Base-by-base conservation (phyloP, 2,797 vertebrate genomes). In the Myotis planiceps region DNA sequence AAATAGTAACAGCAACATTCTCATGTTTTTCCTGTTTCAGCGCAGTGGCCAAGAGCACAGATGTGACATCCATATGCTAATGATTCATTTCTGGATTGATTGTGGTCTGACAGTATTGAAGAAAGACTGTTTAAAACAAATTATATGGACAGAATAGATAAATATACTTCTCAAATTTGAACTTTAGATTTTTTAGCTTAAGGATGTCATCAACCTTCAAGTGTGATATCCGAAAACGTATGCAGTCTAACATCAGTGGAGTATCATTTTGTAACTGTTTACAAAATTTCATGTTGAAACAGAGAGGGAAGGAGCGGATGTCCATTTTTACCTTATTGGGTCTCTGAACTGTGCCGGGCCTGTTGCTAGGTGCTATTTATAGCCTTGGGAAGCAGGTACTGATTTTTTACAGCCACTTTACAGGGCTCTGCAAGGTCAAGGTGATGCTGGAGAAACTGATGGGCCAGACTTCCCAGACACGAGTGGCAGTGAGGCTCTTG, bases 101-200 rank as follows among this genome's bases (percentile, higher is more conserved):
- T 66, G 45, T 84, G 34, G 29, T 97, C 53, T 90, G 29, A 47
- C 15, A 39, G 2, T 76, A 65, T 81, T 81, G 45, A 68, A 71
- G 45, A 84, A 87, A 79, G 37, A 65, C 55, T 32, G 1, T 76
- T 80, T n/a, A 45, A 81, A 78, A 55, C 60, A 49, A 88, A 71
- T 78, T 89, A 66, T 37, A 47, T 39, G 25, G 9, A 16, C 5
- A 94, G 65, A 93, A 71, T 76, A 96, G 88, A 68, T 45, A 89
- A 76, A 27, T 13, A 60, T 72, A 80, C 32, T 95, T 94, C 58
- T 93, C 68, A 68, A 55, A 80, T 88, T 85, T 72, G 27, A 82
- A 78, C 34, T 88, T 86, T 51, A 32, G 25, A 29, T 29, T 55
- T 47, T 95, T 86, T 68, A 83, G 15, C 10, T 78, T 94, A 55